phyloP scores from a whole-genome alignment of 2,888 invertebrate species.

The Pristionchus arcanus region DNA sequence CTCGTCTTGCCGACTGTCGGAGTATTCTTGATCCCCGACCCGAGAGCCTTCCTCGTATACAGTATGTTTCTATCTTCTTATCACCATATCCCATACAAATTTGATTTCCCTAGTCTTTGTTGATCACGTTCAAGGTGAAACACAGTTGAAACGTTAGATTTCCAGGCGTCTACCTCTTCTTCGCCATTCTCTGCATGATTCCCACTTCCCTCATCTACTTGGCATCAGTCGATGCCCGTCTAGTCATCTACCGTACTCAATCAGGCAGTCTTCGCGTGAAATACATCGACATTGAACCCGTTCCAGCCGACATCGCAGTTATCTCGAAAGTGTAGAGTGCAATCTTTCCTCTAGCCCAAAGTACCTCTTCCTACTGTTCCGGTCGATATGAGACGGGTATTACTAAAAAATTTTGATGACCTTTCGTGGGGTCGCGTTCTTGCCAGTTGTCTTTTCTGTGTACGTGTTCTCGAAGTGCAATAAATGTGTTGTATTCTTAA shows the following conservation, averaged over 20 bases:
- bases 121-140: background rate
- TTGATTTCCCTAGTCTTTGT: too few relatives aligned
- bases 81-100: background rate
- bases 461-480: background rate
- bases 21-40: background rate
- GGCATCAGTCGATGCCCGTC: background rate
- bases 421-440: background rate
- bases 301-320: background rate
- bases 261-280: background rate
- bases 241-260: background rate
- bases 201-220: background rate
- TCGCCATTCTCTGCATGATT: constrained; percentile 15
- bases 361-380: background rate
- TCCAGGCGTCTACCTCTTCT: constrained; percentile 21
- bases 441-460: background rate
- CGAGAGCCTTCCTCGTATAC: background rate
- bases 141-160: background rate
- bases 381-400: background rate
- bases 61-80: background rate
- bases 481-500: background rate
- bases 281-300: background rate
- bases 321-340: constrained; percentile 16
- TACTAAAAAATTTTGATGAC: background rate
- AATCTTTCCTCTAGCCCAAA: background rate
- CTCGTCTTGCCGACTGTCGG: background rate